Evolutionary conservation across 2,113 vertebrate species (phyloP).

Genomic region (Grus americana): DNA sequence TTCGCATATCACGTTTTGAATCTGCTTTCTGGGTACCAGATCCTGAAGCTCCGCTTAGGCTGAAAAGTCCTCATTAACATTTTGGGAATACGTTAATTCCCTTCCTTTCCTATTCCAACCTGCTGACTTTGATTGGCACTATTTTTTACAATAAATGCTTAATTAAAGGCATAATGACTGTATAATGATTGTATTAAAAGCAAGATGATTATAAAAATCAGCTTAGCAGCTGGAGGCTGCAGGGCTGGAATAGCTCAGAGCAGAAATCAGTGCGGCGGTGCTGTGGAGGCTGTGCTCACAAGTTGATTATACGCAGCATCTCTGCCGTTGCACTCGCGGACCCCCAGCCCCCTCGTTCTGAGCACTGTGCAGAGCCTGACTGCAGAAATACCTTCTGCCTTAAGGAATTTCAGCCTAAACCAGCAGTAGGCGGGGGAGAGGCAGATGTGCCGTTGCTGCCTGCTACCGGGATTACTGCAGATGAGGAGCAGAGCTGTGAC

Average conservation of each 20-base stretch:
- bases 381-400: neutral
- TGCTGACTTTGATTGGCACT: constrained; percentile 55
- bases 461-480: neutral
- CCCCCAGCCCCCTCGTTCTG: neutral
- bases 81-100: constrained; percentile 11
- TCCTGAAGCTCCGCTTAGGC: neutral
- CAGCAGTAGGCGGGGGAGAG: neutral
- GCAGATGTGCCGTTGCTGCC: neutral
- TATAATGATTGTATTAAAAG: constrained; percentile 46
- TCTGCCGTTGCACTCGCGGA: accelerated
- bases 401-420: neutral
- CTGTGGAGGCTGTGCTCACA: neutral
- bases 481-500: neutral
- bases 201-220: constrained; percentile 44
- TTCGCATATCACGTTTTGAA: neutral
- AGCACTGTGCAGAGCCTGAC: accelerated
- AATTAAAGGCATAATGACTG: constrained; percentile 57
- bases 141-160: constrained; percentile 54
- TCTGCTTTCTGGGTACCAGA: neutral
- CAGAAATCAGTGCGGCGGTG: neutral
- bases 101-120: constrained; percentile 3
- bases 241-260: neutral
- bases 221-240: constrained; percentile 31
- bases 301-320: accelerated
- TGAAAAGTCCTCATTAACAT: constrained; percentile 32